These are phyloP conservation scores for Tethea ocularis DNA, from an alignment of 2,888 invertebrate species.

Conservation along the genomic window DNA sequence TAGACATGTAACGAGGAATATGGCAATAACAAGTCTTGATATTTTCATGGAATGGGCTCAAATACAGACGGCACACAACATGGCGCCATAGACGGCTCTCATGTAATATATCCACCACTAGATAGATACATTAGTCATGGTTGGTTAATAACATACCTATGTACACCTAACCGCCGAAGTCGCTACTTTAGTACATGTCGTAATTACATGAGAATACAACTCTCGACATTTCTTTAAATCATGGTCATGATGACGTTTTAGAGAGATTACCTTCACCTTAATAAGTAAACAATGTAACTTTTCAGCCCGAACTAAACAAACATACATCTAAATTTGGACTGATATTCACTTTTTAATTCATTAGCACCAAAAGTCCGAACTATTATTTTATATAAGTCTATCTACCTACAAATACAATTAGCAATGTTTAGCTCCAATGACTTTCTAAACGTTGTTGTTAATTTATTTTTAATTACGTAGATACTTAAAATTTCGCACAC, in stretches of 20 bases:
- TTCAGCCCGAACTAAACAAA: slow-evolving; percentile 17
- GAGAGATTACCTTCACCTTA: neutral
- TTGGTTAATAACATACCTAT: neutral
- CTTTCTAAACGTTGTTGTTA: slow-evolving; percentile 22
- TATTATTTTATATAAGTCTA: slow-evolving; percentile 62
- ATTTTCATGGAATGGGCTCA: slow-evolving; percentile 7
- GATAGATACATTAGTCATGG: neutral
- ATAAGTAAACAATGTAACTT: neutral
- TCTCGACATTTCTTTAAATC: neutral
- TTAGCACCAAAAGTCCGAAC: slow-evolving; percentile 79
- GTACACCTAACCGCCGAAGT: neutral
- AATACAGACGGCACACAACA: neutral
- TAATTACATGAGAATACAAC: neutral
- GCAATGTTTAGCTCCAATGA: slow-evolving; percentile 35
- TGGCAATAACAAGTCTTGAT: slow-evolving; percentile 7
- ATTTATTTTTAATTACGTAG: slow-evolving; percentile 1
- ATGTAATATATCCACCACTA: neutral
- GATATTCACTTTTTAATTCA: slow-evolving; percentile 57
- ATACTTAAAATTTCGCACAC: slow-evolving; percentile 6
- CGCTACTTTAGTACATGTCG: neutral
- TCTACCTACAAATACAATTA: slow-evolving; percentile 56
- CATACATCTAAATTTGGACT: slow-evolving; percentile 59
- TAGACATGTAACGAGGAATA: neutral
- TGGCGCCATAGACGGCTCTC: neutral
- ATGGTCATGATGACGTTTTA: slow-evolving; percentile 2